Evolutionary conservation across 2,888 invertebrate genomes (phyloP), one percentile per base, ranked within the genome.

Genomic region (Hetaerina titia): DNA sequence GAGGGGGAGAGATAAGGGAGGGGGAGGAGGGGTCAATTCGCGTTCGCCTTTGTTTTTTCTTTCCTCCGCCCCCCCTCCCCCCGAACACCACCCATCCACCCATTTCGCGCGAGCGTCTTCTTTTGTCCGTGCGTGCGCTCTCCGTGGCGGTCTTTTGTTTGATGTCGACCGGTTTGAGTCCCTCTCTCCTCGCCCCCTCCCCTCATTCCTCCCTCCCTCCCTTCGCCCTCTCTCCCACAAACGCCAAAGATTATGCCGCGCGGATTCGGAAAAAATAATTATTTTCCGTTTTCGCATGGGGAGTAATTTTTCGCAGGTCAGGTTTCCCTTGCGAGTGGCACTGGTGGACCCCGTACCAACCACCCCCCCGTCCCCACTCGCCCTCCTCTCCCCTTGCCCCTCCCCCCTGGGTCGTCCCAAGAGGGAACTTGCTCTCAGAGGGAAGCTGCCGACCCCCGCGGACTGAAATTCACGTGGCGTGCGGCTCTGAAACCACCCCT

Each of bases 21-120:
- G 13, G 25, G 31, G 81, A 13, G 1, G 11, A 25, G 13, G 81
- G 81, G 81, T 22, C 11, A 11, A 15, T 81, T 81, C 81, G 81
- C 81, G 81, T 81, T 81, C 81, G 81, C 81, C n/a, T 81, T 81
- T 81, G 81, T 81, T 81, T 81, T 22, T 31, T 6, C 13, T n/a
- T 8, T 22, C 22, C 17, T 19, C 22, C 69, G 0, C 45, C 45
- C 45, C 11, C 13, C 69, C n/a, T 4, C 22, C 17, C 22, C 22
- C 22, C 69, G 2, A n/a, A 25, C 81, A 7, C 31, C 81, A 25
- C 7, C 2, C 81, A 0, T n/a, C 31, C 60, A 60, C 60, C 11
- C 60, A 17, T 9, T 13, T 81, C 81, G 81, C 81, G 81, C 25
- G 81, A 31, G 81, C 81, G 81, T 81, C 81, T 81, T 31, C 81